Percentiles rank a stretch among this genome's conserved stretches.
These are phyloP conservation scores for Himalopsyche tibetana DNA, from an alignment of 2,888 invertebrate genomes.

Conservation along the genomic window DNA sequence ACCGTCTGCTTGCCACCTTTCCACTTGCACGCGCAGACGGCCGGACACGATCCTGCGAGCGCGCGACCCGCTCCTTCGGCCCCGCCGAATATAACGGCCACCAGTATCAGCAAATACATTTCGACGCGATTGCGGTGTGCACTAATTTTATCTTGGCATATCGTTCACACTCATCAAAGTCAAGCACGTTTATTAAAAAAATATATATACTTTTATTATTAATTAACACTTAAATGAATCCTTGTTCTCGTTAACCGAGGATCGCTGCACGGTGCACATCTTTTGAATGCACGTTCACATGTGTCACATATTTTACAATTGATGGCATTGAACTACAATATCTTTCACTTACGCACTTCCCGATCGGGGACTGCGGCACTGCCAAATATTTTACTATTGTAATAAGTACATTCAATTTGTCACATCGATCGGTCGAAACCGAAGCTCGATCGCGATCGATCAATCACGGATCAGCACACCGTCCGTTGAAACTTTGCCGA, in stretches of 20 bases:
- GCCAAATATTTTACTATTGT: constrained; percentile 16
- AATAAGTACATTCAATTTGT: constrained; percentile 9
- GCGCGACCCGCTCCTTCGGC: constrained; percentile 68
- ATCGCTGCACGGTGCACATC: constrained; percentile 37
- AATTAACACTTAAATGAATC: constrained; percentile 28
- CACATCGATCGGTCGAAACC: constrained; percentile 30
- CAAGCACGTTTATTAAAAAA: constrained; percentile 8
- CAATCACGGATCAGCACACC: constrained; percentile 41
- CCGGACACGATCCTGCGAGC: constrained; percentile 82
- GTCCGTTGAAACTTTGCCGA: constrained; percentile 36
- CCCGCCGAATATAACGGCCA: constrained; percentile 53
- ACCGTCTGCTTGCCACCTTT: constrained; percentile 95
- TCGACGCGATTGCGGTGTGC: constrained; percentile 18
- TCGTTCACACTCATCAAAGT: constrained; percentile 38
- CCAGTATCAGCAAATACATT: constrained; percentile 55
- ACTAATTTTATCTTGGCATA: constrained; percentile 53
- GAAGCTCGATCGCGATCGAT: constrained; percentile 36
- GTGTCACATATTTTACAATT: constrained; percentile 24
- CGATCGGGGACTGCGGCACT: constrained; percentile 20
- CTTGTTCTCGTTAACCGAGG: constrained; percentile 6
- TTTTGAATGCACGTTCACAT: constrained; percentile 8
- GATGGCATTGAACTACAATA: background rate
- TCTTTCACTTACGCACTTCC: constrained; percentile 30
- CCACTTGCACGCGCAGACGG: constrained; percentile 93
- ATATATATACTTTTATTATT: constrained; percentile 28